Base-by-base conservation (phyloP, 2,113 vertebrate genomes). In the Tretioscincus oriximinensis region DNA sequence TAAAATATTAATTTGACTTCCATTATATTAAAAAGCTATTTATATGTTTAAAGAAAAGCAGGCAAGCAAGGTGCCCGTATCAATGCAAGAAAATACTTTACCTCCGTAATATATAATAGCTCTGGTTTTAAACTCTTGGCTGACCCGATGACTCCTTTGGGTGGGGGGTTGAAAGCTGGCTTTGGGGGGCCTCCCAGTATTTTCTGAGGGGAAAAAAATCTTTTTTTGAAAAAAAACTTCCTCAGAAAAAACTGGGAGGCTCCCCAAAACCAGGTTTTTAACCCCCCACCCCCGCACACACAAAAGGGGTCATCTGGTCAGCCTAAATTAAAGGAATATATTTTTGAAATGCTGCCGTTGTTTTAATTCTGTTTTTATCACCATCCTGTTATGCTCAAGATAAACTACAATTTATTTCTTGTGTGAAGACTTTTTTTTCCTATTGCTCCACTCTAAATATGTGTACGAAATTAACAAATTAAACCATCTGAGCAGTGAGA, bases 1-100 rank as follows among this genome's bases (percentile, higher is more conserved):
- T 69, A 11, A 90, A 93, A 84, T 75, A 81, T 1, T 54, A 84
- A 86, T 84, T 76, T 82, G 54, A 1, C 81, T 91, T 76, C 22
- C 61, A 71, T 84, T 78, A 64, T 68, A 78, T 66, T 28, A 60
- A 67, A 63, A 0, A 72, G 28, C 9, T 76, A 77, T 86, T 51
- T 85, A 41, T 80, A 77, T 71, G 2, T 78, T 71, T 66, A 84
- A 79, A 8, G 22, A 76, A 69, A 76, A 76, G 88, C n/a, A n/a
- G n/a, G 79, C 8, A 70, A 81, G 47, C 7, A 66, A 79, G 3
- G 10, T 81, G 28, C 29, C 84, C 73, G 24, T 77, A 75, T 78
- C 65, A 85, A 71, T 72, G 10, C 0, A 81, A 54, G 51, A 77
- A 87, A 92, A 4, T 49, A 76, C 35, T 58, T 1, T 41, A 2